Conservation (phyloP, 1,140 invertebrate species). For the Drosophila sp. region DNA sequence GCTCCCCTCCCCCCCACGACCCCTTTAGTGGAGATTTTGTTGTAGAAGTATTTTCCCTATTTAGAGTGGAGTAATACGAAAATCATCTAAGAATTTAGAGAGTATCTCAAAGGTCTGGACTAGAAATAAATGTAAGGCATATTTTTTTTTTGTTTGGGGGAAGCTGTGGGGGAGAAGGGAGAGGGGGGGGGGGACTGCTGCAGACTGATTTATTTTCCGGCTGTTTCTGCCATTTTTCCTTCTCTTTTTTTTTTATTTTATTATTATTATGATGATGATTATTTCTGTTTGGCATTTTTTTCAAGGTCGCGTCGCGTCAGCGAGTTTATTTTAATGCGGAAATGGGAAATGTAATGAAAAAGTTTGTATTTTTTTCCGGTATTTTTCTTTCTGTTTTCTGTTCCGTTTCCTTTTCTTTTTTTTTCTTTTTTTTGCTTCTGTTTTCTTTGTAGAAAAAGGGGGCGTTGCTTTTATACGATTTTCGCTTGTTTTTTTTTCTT, state of each 20-base stretch:
- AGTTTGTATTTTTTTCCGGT: slow-evolving; percentile 39
- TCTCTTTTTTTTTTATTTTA: slow-evolving; percentile 20
- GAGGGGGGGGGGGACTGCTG: slow-evolving; percentile 11
- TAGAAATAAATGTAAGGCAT: slow-evolving; percentile 20
- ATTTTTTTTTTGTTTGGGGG: neutral
- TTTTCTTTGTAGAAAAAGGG: neutral
- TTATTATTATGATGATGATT: slow-evolving; percentile 77
- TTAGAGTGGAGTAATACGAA: too few relatives aligned
- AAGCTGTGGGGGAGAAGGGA: slow-evolving; percentile 21
- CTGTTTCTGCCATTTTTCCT: slow-evolving; percentile 65
- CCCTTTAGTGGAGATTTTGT: too few relatives aligned
- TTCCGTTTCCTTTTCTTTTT: slow-evolving; percentile 31
- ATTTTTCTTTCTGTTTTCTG: slow-evolving; percentile 51
- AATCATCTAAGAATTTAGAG: neutral
- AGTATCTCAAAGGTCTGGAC: neutral
- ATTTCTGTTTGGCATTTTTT: slow-evolving; percentile 71
- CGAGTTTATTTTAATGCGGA: slow-evolving; percentile 67
- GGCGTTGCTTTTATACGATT: slow-evolving; percentile 35
- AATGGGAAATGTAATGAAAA: slow-evolving; percentile 79
- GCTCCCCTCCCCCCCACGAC: too few relatives aligned
- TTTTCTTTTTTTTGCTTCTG: slow-evolving; percentile 38
- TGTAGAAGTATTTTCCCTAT: too few relatives aligned
- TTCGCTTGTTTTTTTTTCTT: slow-evolving; percentile 21
- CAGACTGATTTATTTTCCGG: slow-evolving; percentile 76
- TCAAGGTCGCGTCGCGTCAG: slow-evolving; percentile 69